These are phyloP conservation scores for Lasiommata megera DNA, from an alignment of 2,888 invertebrate genomes.

Conservation along the genomic window DNA sequence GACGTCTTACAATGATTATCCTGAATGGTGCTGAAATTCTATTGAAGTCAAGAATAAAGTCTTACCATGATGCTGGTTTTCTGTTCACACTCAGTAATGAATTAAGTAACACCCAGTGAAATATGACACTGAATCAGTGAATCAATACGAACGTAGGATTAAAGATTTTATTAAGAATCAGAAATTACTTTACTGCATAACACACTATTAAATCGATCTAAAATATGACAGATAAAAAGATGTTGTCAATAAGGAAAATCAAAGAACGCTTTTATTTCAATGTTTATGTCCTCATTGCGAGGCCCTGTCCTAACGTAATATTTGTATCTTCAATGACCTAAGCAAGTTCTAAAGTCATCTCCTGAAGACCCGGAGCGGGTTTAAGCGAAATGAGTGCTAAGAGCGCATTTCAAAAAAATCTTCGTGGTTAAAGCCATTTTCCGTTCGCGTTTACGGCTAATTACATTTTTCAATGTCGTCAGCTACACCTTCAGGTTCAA, in stretches of 20 bases:
- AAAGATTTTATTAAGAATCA: background rate
- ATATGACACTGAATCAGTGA: background rate
- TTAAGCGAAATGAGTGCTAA: too few species aligned
- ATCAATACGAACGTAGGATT: background rate
- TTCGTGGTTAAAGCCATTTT: too few species aligned
- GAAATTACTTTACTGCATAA: constrained; percentile 24
- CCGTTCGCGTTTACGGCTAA: too few species aligned
- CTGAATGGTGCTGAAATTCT: background rate
- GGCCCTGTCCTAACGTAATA: too few species aligned
- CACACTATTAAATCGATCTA: constrained; percentile 46
- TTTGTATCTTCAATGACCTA: too few species aligned
- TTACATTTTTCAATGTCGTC: too few species aligned
- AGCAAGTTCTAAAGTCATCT: too few species aligned
- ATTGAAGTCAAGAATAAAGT: background rate
- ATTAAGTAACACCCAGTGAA: background rate
- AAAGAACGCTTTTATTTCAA: too few species aligned
- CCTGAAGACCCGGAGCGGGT: too few species aligned
- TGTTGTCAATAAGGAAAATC: constrained; percentile 12
- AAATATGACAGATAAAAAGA: constrained; percentile 35
- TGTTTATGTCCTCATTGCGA: too few species aligned
- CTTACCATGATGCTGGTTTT: constrained; percentile 25
- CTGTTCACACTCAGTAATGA: constrained; percentile 6
- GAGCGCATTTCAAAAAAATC: too few species aligned
- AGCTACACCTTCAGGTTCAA: too few species aligned
- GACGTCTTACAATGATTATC: background rate